A percentile compares a stretch with the other conserved stretches of the same genome.
These are phyloP conservation scores for Urocolius indicus DNA, from an alignment of 2,113 vertebrate species.

Conservation along the genomic window DNA sequence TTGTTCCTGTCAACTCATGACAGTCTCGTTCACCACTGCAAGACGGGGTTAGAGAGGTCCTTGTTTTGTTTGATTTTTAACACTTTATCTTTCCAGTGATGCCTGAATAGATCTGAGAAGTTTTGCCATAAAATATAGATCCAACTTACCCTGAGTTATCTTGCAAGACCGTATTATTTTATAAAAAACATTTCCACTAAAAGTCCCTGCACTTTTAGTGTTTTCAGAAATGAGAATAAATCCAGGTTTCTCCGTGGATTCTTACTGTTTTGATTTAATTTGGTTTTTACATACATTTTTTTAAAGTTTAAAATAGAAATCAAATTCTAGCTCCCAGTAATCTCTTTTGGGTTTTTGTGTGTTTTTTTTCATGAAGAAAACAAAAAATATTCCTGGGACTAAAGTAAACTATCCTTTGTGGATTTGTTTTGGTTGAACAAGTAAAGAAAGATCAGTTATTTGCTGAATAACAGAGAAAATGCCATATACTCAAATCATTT, in stretches of 20 bases:
- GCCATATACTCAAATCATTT: not conserved
- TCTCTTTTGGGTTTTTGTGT: not conserved
- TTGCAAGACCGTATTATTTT: not conserved
- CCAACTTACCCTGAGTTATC: not conserved
- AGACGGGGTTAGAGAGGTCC: not conserved
- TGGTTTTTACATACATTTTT: not conserved
- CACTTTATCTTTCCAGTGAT: not conserved
- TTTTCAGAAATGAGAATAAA: not conserved
- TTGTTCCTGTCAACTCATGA: not conserved
- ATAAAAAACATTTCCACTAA: not conserved
- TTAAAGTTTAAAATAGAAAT: not conserved
- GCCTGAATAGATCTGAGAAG: not conserved
- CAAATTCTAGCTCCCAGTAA: not conserved
- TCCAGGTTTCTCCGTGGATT: not conserved
- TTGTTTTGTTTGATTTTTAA: not conserved
- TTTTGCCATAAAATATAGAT: not conserved
- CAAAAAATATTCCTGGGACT: not conserved
- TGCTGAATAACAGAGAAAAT: not conserved
- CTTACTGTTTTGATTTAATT: not conserved
- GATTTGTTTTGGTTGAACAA: not conserved
- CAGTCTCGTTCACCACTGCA: not conserved
- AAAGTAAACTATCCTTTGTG: not conserved
- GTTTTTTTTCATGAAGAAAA: not conserved
- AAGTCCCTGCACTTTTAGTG: accelerated
- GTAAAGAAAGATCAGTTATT: not conserved